Evolutionary conservation across 1,140 invertebrate genomes (phyloP).

Genomic region (Seison nebaliae): DNA sequence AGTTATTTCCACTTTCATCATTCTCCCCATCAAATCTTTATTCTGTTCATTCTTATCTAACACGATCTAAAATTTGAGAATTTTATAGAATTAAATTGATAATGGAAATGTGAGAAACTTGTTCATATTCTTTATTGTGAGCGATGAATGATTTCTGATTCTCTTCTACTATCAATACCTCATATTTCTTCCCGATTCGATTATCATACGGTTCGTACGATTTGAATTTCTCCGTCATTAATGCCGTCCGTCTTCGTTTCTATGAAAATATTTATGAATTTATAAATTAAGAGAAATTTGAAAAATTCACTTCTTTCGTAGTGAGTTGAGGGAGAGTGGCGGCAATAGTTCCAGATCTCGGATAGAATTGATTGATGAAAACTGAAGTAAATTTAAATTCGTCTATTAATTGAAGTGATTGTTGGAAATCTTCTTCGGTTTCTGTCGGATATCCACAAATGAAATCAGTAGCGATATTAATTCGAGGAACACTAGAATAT

Average conservation of each 20-base stretch:
- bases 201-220: constrained; percentile 57
- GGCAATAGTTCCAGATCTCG: constrained; percentile 72
- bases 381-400: constrained; percentile 70
- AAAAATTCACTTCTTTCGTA: constrained; percentile 36
- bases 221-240: constrained; percentile 61
- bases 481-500: constrained; percentile 41
- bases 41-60: constrained; percentile 47
- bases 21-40: constrained; percentile 53
- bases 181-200: constrained; percentile 44
- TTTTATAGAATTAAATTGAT: constrained; percentile 7
- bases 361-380: constrained; percentile 93
- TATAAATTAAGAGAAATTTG: background rate
- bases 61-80: constrained; percentile 10
- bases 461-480: constrained; percentile 86
- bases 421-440: constrained; percentile 59
- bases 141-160: constrained; percentile 73
- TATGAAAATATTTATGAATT: constrained; percentile 16
- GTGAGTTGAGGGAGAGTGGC: constrained; percentile 55
- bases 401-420: constrained; percentile 52
- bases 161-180: constrained; percentile 65
- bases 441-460: constrained; percentile 96
- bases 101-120: constrained; percentile 32
- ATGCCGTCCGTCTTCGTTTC: constrained; percentile 65
- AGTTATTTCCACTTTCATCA: constrained; percentile 47
- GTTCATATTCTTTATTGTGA: constrained; percentile 85